Evolutionary conservation across 2,113 vertebrate species (phyloP).

Genomic region (Dasypus novemcinctus): DNA sequence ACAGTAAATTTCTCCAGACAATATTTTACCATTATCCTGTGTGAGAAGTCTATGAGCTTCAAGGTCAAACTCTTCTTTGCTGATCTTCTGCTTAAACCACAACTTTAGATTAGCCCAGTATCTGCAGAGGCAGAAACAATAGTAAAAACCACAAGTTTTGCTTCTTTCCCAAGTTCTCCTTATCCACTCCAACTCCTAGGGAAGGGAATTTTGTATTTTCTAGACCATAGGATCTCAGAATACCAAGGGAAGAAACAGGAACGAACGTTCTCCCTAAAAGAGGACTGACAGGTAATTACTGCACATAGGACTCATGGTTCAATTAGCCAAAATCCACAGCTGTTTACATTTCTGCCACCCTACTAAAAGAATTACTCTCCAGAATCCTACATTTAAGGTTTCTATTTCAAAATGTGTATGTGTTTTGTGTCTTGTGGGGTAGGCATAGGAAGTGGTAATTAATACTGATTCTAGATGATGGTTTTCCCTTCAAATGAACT

Average conservation of each 20-base stretch:
- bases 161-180: neutral
- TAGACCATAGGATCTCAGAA: neutral
- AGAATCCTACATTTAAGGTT: neutral
- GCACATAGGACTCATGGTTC: neutral
- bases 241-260: neutral
- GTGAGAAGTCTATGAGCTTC: constrained; percentile 95
- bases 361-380: neutral
- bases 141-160: neutral
- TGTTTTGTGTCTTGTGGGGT: neutral
- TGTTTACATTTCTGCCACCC: neutral
- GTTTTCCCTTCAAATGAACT: neutral
- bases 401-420: neutral
- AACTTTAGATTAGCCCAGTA: constrained; percentile 99
- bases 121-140: constrained; percentile 78
- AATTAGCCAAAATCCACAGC: neutral
- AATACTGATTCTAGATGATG: neutral
- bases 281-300: neutral
- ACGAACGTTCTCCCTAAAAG: neutral
- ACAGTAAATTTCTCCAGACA: neutral
- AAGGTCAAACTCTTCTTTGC: constrained; percentile 97
- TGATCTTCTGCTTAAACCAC: constrained; percentile 99
- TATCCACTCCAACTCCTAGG: neutral
- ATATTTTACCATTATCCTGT: constrained; percentile 92
- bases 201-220: neutral
- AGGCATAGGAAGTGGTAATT: neutral